Evolutionary conservation across 2,888 invertebrate species (phyloP), one percentile per base, ranked within the genome.

Genomic region (Metalampra italica): DNA sequence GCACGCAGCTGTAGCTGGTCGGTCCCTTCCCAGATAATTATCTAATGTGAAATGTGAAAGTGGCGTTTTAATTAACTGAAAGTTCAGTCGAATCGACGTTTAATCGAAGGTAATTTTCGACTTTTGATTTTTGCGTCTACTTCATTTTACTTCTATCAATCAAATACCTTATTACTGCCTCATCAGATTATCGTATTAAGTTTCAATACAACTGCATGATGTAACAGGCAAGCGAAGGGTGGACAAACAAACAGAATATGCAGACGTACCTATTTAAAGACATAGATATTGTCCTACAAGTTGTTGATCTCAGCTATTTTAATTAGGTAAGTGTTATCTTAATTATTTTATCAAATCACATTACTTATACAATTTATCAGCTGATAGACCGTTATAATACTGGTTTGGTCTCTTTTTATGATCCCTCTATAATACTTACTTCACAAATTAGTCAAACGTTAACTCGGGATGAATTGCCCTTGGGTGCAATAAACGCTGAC

Each of bases 361-460:
- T 56, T 39, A 50, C n/a, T 11, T 36, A 15, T 14, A 43, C 29
- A 36, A 44, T 57, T 59, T 59, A 81, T 75, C 80, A 82, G 81
- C 82, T 81, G 82, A 80, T 75, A 52, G 56, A 55, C 67, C 61
- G 68, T 66, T 75, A 68, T 60, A 65, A 65, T 66, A 36, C 36
- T 5, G n/a, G n/a, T 32, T 11, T 68, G 67, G 68, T 73, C 64
- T 62, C 58, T 57, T 67, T 83, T 85, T 82, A 86, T 73, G 76
- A 71, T 71, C 59, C 71, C 62, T 72, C 71, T 71, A 81, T 80
- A 83, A 78, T 69, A 52, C 47, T 42, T 29, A 75, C 82, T 83
- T 87, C 83, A 85, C 88, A 87, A 87, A 88, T 88, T 88, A 88
- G 88, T 84, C 81, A 78, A 82, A 85, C 80, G 87, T 85, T 87